A percentile compares a stretch with the other conserved stretches of the same genome.
Conservation (phyloP, 2,888 invertebrate genomes). For the Acanthoscelides obtectus region DNA sequence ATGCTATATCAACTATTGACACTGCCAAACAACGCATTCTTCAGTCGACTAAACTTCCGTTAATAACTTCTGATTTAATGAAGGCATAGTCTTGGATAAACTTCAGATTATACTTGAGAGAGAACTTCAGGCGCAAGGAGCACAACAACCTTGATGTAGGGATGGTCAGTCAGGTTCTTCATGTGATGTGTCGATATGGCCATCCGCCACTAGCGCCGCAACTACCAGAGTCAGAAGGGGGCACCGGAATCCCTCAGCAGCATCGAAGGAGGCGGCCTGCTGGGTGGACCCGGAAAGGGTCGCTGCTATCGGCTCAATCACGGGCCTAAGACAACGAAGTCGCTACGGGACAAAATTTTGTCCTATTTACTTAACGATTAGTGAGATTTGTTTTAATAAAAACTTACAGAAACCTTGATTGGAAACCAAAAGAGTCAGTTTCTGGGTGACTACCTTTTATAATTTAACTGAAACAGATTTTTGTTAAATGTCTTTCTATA, state of each 20-base stretch:
- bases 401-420: not conserved
- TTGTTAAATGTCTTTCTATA: no score
- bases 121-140: no score
- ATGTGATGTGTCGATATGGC: constrained; percentile 68
- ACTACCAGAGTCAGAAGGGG: constrained; percentile 50
- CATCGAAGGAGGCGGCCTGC: constrained; percentile 59
- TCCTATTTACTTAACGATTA: not conserved
- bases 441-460: no score
- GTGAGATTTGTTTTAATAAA: not conserved
- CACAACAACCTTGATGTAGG: constrained; percentile 31
- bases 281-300: constrained; percentile 62
- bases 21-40: no score
- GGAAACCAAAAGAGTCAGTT: not conserved
- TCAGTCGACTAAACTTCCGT: no score
- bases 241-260: constrained; percentile 32
- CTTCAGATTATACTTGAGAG: no score
- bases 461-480: no score
- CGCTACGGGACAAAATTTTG: not conserved
- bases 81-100: no score
- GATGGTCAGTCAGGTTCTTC: constrained; percentile 73
- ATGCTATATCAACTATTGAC: no score
- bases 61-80: no score
- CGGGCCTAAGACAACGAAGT: not conserved
- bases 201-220: constrained; percentile 47
- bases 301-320: constrained; percentile 42